phyloP scores from a whole-genome alignment of 1,140 invertebrate genomes.

The Nixonia krombeini region DNA sequence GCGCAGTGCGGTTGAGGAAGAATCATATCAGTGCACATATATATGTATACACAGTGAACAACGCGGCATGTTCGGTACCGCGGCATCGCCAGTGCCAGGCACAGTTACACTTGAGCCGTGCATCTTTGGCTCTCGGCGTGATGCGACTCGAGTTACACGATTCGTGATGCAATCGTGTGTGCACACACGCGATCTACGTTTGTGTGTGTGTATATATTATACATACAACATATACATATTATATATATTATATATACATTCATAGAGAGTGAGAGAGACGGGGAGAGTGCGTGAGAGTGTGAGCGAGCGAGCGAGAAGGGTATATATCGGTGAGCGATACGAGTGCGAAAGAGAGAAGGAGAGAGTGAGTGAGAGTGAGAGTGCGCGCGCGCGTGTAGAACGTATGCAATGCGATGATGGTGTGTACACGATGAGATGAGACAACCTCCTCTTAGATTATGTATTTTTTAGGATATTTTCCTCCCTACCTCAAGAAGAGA shows the following conservation, averaged over 20 bases:
- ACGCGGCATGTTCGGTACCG: conserved; percentile 33
- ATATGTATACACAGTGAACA: too few species aligned
- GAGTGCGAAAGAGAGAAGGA: too few species aligned
- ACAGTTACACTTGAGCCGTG: conserved; percentile 36
- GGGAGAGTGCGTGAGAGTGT: neutral
- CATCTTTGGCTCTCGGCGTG: conserved; percentile 27
- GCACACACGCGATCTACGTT: conserved; percentile 13
- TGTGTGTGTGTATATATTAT: too few species aligned
- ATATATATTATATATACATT: conserved; percentile 12
- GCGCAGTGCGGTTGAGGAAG: conserved; percentile 9
- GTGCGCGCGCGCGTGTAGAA: too few species aligned
- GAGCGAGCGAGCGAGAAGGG: neutral
- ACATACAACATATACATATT: too few species aligned
- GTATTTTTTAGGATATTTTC: conserved; percentile 56
- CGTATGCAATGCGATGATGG: conserved; percentile 12
- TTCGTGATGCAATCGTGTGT: conserved; percentile 32
- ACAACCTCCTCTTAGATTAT: conserved; percentile 53
- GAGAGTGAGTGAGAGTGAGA: conserved; percentile 5
- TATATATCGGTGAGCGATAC: too few species aligned
- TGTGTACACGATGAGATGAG: conserved; percentile 45
- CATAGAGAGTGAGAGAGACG: conserved; percentile 31
- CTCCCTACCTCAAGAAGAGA: conserved; percentile 57
- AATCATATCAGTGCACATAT: conserved; percentile 47
- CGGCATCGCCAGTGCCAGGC: conserved; percentile 34
- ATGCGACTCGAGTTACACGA: conserved; percentile 42